A percentile compares a stretch with the other conserved stretches of the same genome.
Conservation (phyloP, 2,113 vertebrate species). For the Ploceus nigricollis region DNA sequence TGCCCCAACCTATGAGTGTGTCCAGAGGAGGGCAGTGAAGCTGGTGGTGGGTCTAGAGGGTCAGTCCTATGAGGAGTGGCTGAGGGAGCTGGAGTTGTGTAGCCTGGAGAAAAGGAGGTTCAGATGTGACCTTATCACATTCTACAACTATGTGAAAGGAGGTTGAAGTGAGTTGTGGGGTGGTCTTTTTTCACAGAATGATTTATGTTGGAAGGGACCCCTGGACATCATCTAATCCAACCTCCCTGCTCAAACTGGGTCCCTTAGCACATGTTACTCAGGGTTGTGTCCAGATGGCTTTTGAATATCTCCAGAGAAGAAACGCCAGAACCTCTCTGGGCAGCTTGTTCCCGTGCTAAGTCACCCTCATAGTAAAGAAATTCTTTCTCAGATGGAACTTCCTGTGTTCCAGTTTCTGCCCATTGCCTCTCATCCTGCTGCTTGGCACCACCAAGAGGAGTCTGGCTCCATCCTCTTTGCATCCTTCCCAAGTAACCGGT, state of each 20-base stretch:
- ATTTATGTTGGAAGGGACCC: background rate
- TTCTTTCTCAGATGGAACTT: background rate
- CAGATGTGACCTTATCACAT: background rate
- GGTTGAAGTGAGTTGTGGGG: background rate
- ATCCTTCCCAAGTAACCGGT: background rate
- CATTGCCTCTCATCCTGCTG: background rate
- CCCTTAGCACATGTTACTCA: background rate
- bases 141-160: background rate
- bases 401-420: background rate
- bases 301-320: background rate
- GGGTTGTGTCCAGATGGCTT: background rate
- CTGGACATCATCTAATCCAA: background rate
- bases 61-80: background rate
- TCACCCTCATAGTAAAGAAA: background rate
- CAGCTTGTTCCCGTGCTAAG: background rate
- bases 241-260: background rate
- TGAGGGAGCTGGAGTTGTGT: background rate
- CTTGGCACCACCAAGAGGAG: background rate
- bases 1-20: background rate
- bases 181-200: background rate
- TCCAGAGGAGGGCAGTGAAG: background rate
- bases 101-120: background rate
- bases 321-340: background rate
- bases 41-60: background rate
- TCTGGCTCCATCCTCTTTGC: background rate